Evolutionary conservation across 35 echinoderm and acorn worm genomes (phyloP).

Genomic region (Apostichopus parvimensis): DNA sequence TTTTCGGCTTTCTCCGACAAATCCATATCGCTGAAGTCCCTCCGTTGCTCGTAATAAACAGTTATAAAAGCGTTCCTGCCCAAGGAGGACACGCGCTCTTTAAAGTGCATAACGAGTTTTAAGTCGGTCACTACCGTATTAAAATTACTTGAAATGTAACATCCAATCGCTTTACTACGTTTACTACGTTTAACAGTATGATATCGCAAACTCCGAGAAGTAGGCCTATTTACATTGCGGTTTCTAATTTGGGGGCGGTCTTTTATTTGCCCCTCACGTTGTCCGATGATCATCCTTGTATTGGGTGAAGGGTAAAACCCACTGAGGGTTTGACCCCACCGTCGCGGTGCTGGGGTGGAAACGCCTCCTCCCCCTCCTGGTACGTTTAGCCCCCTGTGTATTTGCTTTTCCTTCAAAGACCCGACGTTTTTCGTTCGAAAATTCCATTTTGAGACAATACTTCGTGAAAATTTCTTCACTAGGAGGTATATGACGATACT

Average conservation of each 20-base stretch:
- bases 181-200: not conserved
- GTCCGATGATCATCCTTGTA: not conserved
- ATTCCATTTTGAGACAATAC: not conserved
- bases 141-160: slow-evolving; percentile 17
- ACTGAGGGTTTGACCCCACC: not conserved
- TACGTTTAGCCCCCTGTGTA: not conserved
- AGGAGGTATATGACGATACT: too few relatives aligned
- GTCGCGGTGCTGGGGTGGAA: not conserved
- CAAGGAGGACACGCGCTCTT: not conserved
- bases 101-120: not conserved
- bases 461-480: too few relatives aligned
- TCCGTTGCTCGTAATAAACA: slow-evolving; percentile 28
- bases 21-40: slow-evolving; percentile 54
- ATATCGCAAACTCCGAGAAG: too few relatives aligned
- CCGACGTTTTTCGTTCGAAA: not conserved
- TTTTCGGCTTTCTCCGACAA: slow-evolving; percentile 68
- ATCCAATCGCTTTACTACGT: not conserved
- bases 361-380: not conserved
- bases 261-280: not conserved
- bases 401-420: not conserved
- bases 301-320: not conserved
- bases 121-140: not conserved
- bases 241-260: not conserved
- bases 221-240: not conserved
- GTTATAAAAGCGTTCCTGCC: slow-evolving; percentile 20